These are phyloP conservation scores for Eumerus sabulonum DNA, from an alignment of 2,888 invertebrate species.

Conservation along the genomic window DNA sequence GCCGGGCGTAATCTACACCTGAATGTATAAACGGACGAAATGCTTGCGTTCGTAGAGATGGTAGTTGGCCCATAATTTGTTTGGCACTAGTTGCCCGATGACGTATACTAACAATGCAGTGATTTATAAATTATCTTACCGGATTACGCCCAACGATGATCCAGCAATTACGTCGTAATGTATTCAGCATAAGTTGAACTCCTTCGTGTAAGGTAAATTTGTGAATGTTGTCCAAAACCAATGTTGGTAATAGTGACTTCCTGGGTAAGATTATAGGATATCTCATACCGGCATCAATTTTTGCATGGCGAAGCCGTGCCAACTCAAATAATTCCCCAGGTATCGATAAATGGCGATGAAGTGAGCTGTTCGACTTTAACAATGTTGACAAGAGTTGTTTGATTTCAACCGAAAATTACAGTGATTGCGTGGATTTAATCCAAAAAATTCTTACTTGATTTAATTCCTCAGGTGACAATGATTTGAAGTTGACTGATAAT, in stretches of 20 bases:
- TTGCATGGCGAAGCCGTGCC: too few species aligned
- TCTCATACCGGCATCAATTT: constrained; percentile 8
- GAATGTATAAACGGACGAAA: constrained; percentile 55
- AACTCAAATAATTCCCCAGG: neutral
- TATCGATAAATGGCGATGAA: constrained; percentile 2
- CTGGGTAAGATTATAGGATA: constrained; percentile 8
- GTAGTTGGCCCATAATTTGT: constrained; percentile 71
- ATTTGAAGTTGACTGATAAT: too few species aligned
- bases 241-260: neutral
- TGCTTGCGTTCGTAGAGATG: constrained; percentile 39
- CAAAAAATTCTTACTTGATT: too few species aligned
- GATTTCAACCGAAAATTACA: neutral
- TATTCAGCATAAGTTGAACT: too few species aligned
- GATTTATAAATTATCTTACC: constrained; percentile 1
- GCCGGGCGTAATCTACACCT: constrained; percentile 70
- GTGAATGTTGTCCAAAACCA: constrained; percentile 1
- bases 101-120: constrained; percentile 3
- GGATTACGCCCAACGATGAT: too few species aligned
- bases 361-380: constrained; percentile 1
- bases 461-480: constrained; percentile 19
- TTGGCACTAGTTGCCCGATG: constrained; percentile 7
- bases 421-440: constrained; percentile 6
- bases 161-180: too few species aligned
- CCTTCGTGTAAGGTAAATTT: neutral
- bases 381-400: constrained; percentile 8